Percentiles rank a stretch among this genome's conserved stretches.
phyloP scores from a whole-genome alignment of 1,140 invertebrate species.

The Macrocentrus cingulum region DNA sequence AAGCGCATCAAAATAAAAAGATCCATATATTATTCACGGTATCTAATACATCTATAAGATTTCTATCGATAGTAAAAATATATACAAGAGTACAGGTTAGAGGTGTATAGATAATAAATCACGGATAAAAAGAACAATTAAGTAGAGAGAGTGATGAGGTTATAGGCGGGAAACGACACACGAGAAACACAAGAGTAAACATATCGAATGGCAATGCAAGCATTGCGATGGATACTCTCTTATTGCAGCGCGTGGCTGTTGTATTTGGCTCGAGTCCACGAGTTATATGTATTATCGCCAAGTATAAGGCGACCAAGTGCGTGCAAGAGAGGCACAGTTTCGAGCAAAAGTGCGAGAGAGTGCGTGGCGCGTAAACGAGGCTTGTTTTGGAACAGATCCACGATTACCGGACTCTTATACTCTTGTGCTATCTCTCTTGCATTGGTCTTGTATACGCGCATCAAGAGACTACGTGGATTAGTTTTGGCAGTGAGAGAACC shows the following conservation, averaged over 20 bases:
- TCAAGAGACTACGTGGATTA: not conserved
- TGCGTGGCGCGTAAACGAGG: conserved; percentile 30
- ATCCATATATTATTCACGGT: not conserved
- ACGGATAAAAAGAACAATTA: too few species aligned
- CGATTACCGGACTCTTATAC: conserved; percentile 16
- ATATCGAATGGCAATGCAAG: conserved; percentile 33
- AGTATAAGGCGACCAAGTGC: conserved; percentile 1
- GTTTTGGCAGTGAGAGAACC: conserved; percentile 15
- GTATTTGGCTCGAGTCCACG: conserved; percentile 34
- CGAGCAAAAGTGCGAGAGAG: too few species aligned
- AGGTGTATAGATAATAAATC: too few species aligned
- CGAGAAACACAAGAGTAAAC: conserved; percentile 18
- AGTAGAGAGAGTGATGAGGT: too few species aligned
- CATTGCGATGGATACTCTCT: conserved; percentile 22
- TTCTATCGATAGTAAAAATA: too few species aligned
- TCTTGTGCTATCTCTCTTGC: not conserved
- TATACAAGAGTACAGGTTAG: too few species aligned
- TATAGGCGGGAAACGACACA: not conserved
- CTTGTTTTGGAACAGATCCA: conserved; percentile 40
- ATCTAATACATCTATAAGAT: too few species aligned
- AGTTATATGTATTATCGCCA: conserved; percentile 37
- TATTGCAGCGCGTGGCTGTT: conserved; percentile 18
- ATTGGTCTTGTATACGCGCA: not conserved
- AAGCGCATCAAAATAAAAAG: not conserved
- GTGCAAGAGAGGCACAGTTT: not conserved